phyloP scores from a whole-genome alignment of 2,113 vertebrate genomes.

The Phaethornis superciliosus region DNA sequence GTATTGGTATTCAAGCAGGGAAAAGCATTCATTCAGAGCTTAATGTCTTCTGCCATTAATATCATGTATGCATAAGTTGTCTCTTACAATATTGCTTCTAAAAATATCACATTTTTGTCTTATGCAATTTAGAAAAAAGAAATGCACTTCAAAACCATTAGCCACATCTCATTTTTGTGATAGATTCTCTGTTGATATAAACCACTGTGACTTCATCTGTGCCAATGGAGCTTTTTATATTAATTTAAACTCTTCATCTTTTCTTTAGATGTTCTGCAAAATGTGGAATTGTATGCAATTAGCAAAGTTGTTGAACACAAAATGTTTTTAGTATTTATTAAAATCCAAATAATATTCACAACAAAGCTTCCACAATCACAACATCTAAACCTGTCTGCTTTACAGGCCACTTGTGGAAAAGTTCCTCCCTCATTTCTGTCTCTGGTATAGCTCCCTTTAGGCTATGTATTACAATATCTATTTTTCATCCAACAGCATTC shows the following conservation, averaged over 20 bases:
- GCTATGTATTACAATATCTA: not conserved
- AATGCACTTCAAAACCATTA: constrained; percentile 13
- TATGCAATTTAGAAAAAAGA: not conserved
- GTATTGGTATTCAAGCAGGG: not conserved
- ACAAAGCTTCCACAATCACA: not conserved
- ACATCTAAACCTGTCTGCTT: not conserved
- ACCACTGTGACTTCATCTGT: not conserved
- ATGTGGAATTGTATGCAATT: not conserved
- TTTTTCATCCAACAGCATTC: not conserved
- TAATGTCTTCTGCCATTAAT: constrained; percentile 37
- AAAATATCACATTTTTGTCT: constrained; percentile 28
- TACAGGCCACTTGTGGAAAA: not conserved
- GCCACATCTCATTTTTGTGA: constrained; percentile 7
- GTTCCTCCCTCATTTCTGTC: not conserved
- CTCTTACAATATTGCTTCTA: constrained; percentile 39
- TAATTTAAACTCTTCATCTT: not conserved
- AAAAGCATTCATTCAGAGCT: constrained; percentile 4
- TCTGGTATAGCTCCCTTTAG: not conserved
- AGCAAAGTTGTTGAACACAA: not conserved
- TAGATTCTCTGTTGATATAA: constrained; percentile 3
- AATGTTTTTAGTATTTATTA: not conserved
- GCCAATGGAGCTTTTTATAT: not conserved
- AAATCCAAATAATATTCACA: not conserved
- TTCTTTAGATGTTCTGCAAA: not conserved
- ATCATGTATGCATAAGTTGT: constrained; percentile 1